phyloP scores from a whole-genome alignment of 2,113 vertebrate species.

The Cololabis saira region DNA sequence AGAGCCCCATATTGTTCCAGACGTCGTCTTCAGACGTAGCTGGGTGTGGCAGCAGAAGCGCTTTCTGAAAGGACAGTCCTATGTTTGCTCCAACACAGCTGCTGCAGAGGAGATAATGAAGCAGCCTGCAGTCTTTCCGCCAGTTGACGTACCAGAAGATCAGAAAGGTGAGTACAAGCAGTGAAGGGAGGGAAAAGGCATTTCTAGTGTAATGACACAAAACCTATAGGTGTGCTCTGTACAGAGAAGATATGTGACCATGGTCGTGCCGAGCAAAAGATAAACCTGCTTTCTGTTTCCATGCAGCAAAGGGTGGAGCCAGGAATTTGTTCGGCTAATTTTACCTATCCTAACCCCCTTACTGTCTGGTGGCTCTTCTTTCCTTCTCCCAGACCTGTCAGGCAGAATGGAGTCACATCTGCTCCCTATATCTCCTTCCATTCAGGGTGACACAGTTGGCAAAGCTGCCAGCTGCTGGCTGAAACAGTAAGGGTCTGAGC shows the following conservation, averaged over 20 bases:
- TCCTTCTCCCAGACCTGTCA: conserved; percentile 67
- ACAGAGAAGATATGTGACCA: conserved; percentile 15
- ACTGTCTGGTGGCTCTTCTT: conserved; percentile 53
- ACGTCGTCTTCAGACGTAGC: conserved; percentile 21
- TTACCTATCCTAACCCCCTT: not conserved
- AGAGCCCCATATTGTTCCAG: conserved; percentile 14
- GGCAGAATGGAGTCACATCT: conserved; percentile 78
- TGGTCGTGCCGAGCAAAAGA: conserved; percentile 1
- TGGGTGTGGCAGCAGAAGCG: conserved; percentile 35
- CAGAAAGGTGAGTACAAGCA: conserved; percentile 10
- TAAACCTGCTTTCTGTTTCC: conserved; percentile 29
- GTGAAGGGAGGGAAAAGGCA: conserved; percentile 20
- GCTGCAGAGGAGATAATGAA: conserved; percentile 54
- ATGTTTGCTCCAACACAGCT: conserved; percentile 40
- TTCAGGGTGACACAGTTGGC: conserved; percentile 72
- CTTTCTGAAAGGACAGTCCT: conserved; percentile 35
- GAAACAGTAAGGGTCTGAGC: conserved; percentile 21
- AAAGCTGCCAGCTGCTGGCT: conserved; percentile 74
- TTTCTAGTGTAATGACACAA: conserved; percentile 58
- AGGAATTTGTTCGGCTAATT: not conserved
- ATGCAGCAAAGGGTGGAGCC: conserved; percentile 16
- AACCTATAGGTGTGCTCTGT: not conserved
- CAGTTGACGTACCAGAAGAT: not conserved
- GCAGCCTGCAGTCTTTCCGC: conserved; percentile 40
- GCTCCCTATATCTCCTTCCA: conserved; percentile 73